phyloP scores from a whole-genome alignment of 1,140 invertebrate species.

The Tetramorium alpestre region DNA sequence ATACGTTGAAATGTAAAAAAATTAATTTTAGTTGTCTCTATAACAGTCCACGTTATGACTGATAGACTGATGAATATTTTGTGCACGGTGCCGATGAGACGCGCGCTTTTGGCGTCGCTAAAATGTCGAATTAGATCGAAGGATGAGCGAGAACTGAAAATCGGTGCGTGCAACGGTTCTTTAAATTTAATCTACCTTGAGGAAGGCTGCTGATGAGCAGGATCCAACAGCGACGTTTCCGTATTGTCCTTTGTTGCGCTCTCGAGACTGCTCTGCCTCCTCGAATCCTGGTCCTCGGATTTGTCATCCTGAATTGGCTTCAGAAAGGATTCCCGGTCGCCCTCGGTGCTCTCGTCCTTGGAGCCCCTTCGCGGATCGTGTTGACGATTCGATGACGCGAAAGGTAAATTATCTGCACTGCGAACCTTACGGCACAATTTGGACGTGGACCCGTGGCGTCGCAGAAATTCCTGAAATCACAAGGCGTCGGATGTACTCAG shows the following conservation, averaged over 20 bases:
- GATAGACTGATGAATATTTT: neutral
- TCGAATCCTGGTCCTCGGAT: conserved; percentile 77
- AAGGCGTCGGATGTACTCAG: neutral
- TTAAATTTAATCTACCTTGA: conserved; percentile 74
- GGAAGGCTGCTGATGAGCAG: conserved; percentile 76
- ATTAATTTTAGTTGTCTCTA: neutral
- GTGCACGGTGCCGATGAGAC: neutral
- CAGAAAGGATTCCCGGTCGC: conserved; percentile 84
- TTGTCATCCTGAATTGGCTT: conserved; percentile 80
- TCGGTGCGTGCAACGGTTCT: neutral
- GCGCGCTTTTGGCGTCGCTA: neutral
- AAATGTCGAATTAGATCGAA: neutral
- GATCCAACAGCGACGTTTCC: conserved; percentile 74
- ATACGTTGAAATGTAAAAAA: neutral
- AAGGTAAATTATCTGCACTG: conserved; percentile 88
- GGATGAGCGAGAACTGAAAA: neutral
- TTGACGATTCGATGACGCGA: conserved; percentile 78
- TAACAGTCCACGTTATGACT: neutral
- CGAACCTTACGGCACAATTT: conserved; percentile 91
- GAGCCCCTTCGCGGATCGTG: conserved; percentile 77
- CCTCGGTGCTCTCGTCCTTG: conserved; percentile 83
- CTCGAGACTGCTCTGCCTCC: conserved; percentile 79
- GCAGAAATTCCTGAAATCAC: conserved; percentile 87
- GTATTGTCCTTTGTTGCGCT: conserved; percentile 77
- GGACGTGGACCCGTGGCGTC: conserved; percentile 92